phyloP scores from a whole-genome alignment of 2,888 invertebrate species.

The Drosophila multiciliata region DNA sequence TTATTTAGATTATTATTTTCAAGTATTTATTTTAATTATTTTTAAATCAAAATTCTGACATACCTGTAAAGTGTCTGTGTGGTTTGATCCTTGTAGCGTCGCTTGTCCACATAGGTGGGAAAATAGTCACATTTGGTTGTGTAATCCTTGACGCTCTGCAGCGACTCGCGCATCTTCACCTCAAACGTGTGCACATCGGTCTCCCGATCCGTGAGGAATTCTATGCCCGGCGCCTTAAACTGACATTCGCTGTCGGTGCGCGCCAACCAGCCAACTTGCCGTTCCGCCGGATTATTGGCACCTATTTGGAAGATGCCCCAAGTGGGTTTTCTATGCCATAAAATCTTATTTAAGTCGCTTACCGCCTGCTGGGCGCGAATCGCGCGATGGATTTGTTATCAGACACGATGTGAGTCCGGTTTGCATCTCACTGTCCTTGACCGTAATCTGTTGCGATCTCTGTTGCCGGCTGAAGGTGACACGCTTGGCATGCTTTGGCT shows the following conservation, averaged over 20 bases:
- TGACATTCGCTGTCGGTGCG: slow-evolving; percentile 71
- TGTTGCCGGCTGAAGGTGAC: slow-evolving; percentile 57
- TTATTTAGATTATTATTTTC: background rate
- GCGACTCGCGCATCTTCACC: slow-evolving; percentile 62
- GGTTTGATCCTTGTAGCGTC: slow-evolving; percentile 69
- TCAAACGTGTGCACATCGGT: slow-evolving; percentile 64
- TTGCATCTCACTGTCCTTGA: slow-evolving; percentile 39
- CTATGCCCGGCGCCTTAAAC: slow-evolving; percentile 57
- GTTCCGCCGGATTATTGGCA: slow-evolving; percentile 59
- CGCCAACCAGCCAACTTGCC: slow-evolving; percentile 45
- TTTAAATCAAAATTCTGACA: background rate
- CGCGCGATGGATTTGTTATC: slow-evolving; percentile 41
- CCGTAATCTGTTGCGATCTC: slow-evolving; percentile 19
- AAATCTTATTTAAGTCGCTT: background rate
- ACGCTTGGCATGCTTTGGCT: slow-evolving; percentile 57
- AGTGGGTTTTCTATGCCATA: background rate
- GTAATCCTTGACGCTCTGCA: slow-evolving; percentile 40
- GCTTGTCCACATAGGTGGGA: slow-evolving; percentile 44
- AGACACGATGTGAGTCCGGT: slow-evolving; percentile 57
- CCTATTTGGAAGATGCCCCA: slow-evolving; percentile 29
- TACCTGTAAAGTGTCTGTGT: slow-evolving; percentile 84
- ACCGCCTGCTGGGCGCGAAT: slow-evolving; percentile 49
- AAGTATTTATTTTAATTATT: background rate
- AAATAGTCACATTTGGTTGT: slow-evolving; percentile 63
- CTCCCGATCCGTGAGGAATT: slow-evolving; percentile 49